Conservation (phyloP, 1,140 invertebrate species). For the Temnothorax longispinosus region DNA sequence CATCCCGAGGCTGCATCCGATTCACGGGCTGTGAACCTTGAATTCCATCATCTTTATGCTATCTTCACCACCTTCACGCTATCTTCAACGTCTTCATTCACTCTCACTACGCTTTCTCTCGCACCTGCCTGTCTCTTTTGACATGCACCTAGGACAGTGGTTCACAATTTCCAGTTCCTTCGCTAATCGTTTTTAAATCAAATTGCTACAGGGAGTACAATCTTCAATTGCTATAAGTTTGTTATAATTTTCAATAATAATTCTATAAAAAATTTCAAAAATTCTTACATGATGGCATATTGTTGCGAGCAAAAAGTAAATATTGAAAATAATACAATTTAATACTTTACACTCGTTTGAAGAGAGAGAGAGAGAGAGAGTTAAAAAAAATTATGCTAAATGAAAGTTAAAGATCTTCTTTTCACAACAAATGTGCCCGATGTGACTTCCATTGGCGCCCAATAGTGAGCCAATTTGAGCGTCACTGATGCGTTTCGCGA, state of each 20-base stretch:
- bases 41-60: slow-evolving; percentile 42
- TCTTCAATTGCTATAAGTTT: neutral
- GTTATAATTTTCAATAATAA: neutral
- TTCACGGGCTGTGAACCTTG: slow-evolving; percentile 47
- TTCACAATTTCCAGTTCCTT: slow-evolving; percentile 52
- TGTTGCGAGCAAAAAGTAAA: neutral
- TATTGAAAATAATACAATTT: neutral
- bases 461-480: slow-evolving; percentile 59
- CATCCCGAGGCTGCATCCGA: slow-evolving; percentile 28
- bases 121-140: slow-evolving; percentile 57
- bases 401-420: neutral
- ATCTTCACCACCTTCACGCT: slow-evolving; percentile 34
- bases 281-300: neutral
- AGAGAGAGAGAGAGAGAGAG: neutral
- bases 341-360: neutral
- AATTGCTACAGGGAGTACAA: neutral
- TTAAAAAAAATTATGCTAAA: neutral
- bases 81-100: slow-evolving; percentile 58
- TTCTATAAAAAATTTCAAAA: neutral
- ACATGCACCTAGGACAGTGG: slow-evolving; percentile 65
- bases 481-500: slow-evolving; percentile 56
- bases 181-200: neutral
- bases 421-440: neutral
- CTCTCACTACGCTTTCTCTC: slow-evolving; percentile 31
- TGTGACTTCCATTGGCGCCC: neutral